Evolutionary conservation across 1,140 invertebrate species (phyloP).

Genomic region (Drosophila sulfurigaster): DNA sequence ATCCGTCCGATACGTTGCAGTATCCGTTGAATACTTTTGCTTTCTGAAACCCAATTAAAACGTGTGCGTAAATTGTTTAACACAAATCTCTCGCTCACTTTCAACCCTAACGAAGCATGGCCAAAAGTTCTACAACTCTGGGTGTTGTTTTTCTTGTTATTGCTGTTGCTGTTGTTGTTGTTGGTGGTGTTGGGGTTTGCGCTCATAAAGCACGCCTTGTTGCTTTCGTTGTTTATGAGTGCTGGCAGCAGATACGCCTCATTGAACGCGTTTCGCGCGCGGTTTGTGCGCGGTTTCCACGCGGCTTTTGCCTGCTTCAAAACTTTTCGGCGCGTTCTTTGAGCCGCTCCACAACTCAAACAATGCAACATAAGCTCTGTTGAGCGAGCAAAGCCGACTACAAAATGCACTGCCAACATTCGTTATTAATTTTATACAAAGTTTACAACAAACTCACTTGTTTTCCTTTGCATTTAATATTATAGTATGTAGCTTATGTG

Average conservation of each 20-base stretch:
- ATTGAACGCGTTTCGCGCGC: conserved; percentile 69
- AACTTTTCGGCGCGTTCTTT: conserved; percentile 44
- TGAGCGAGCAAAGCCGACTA: not conserved
- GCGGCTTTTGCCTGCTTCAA: not conserved
- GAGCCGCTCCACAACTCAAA: conserved; percentile 17
- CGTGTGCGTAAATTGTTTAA: conserved; percentile 73
- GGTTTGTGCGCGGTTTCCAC: conserved; percentile 43
- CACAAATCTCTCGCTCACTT: conserved; percentile 68
- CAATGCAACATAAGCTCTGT: not conserved
- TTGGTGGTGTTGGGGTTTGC: conserved; percentile 12
- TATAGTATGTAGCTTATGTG: too few relatives aligned
- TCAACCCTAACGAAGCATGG: conserved; percentile 65
- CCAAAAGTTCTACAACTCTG: conserved; percentile 56
- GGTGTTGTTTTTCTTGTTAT: not conserved
- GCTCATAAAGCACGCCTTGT: conserved; percentile 77
- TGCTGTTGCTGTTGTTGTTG: not conserved
- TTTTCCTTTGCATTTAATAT: too few relatives aligned
- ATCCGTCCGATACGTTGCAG: conserved; percentile 35
- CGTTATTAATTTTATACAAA: not conserved
- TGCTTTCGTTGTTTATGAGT: conserved; percentile 78
- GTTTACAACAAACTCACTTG: too few relatives aligned
- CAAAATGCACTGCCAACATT: conserved; percentile 16
- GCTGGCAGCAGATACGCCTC: conserved; percentile 67
- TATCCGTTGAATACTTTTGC: conserved; percentile 43
- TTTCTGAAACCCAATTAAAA: conserved; percentile 66